Evolutionary conservation across 2,113 vertebrate genomes (phyloP).

Genomic region (Syrmaticus mikado): DNA sequence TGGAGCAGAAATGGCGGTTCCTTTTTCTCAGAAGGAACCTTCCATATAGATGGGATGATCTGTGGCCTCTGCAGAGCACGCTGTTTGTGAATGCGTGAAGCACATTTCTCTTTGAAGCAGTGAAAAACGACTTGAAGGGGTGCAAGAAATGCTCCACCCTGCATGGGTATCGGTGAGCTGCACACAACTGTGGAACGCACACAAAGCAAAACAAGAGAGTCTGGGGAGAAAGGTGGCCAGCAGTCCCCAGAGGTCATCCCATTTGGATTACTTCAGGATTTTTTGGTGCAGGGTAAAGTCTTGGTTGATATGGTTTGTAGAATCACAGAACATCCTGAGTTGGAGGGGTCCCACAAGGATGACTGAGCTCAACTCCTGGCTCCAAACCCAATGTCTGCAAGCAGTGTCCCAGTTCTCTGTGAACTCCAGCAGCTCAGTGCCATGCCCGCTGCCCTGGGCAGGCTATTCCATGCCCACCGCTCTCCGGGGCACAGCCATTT

Average conservation of each 20-base stretch:
- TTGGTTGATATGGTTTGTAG: background rate
- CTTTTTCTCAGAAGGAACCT: background rate
- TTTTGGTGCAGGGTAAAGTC: background rate
- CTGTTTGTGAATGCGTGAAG: background rate
- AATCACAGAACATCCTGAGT: background rate
- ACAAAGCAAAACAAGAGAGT: background rate
- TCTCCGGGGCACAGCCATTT: background rate
- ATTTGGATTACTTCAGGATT: background rate
- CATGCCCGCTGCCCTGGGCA: background rate
- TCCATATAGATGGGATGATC: background rate
- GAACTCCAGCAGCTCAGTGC: no score
- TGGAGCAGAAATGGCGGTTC: background rate
- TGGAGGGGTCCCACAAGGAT: background rate
- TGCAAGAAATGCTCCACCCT: background rate
- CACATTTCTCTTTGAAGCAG: background rate
- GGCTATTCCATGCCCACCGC: background rate
- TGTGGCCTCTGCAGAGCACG: background rate
- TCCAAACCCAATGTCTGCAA: no score
- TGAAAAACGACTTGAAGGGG: background rate
- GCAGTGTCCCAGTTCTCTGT: no score
- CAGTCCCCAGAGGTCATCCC: accelerated
- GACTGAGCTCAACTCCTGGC: no score
- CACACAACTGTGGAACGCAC: background rate
- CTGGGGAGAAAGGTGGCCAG: background rate
- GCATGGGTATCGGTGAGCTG: accelerated